phyloP scores from a whole-genome alignment of 2,797 vertebrate genomes.

The Falco novaeseelandiae region DNA sequence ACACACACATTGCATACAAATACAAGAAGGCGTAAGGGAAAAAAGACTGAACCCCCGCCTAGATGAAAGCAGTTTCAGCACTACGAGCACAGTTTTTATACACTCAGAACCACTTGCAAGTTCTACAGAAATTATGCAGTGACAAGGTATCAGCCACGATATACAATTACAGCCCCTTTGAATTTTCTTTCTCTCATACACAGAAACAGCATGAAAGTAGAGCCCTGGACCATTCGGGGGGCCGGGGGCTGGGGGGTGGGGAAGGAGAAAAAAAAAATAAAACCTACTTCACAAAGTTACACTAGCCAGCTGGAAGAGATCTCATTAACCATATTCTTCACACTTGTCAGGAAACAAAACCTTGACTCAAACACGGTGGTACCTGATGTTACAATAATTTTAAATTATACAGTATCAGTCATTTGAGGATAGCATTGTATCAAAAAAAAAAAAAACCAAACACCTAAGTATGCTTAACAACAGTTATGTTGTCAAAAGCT shows the following conservation, averaged over 20 bases:
- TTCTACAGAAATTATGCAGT: neutral
- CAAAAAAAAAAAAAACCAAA: neutral
- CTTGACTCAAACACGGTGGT: neutral
- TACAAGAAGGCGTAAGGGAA: slow-evolving; percentile 17
- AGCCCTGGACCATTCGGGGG: neutral
- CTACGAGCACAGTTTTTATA: slow-evolving; percentile 22
- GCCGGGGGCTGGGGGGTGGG: too few relatives aligned
- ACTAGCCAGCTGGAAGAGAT: neutral
- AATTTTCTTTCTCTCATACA: neutral
- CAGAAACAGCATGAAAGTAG: neutral
- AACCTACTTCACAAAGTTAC: neutral
- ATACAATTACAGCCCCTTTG: neutral
- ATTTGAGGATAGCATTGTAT: neutral
- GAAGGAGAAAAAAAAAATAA: neutral
- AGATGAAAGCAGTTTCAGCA: slow-evolving; percentile 66
- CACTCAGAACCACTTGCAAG: neutral
- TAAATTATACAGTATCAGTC: neutral
- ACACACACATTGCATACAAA: slow-evolving; percentile 34
- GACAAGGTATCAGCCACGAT: neutral
- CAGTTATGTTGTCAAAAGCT: neutral
- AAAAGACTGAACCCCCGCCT: slow-evolving; percentile 50
- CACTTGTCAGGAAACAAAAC: neutral
- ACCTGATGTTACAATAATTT: neutral
- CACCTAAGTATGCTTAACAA: neutral
- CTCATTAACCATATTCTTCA: neutral